Evolutionary conservation across 2,797 vertebrate genomes (phyloP).

Genomic region (Gallirallus australis): DNA sequence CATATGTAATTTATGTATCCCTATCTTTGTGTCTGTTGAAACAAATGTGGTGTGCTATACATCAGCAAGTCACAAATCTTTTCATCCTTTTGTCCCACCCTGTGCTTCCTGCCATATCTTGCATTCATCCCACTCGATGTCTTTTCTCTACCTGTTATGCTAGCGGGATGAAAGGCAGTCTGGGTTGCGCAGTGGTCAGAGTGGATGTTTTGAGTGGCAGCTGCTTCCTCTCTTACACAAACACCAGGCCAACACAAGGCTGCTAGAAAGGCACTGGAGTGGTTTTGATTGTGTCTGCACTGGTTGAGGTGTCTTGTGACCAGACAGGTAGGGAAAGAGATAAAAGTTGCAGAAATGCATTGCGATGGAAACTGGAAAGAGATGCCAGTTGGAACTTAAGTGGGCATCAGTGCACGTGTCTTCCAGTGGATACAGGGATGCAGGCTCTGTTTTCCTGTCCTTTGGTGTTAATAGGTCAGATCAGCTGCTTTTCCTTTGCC

Average conservation of each 20-base stretch:
- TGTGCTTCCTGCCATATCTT: background rate
- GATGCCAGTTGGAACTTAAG: background rate
- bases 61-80: background rate
- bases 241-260: background rate
- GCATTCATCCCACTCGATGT: background rate
- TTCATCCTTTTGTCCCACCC: background rate
- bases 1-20: background rate
- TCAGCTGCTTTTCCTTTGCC: background rate
- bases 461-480: background rate
- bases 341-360: background rate
- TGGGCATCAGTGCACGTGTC: background rate
- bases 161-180: background rate
- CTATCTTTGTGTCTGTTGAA: background rate
- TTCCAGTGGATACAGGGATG: background rate
- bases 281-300: background rate
- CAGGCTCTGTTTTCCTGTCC: background rate
- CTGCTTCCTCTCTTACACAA: accelerated
- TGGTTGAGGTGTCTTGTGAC: background rate
- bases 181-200: background rate
- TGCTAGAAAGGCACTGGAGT: background rate
- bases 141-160: background rate
- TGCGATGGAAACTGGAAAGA: background rate
- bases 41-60: accelerated
- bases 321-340: background rate
- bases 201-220: background rate